These are phyloP conservation scores for Mormyrus proboscirostris DNA, from an alignment of 2,797 vertebrate species.

Conservation along the genomic window DNA sequence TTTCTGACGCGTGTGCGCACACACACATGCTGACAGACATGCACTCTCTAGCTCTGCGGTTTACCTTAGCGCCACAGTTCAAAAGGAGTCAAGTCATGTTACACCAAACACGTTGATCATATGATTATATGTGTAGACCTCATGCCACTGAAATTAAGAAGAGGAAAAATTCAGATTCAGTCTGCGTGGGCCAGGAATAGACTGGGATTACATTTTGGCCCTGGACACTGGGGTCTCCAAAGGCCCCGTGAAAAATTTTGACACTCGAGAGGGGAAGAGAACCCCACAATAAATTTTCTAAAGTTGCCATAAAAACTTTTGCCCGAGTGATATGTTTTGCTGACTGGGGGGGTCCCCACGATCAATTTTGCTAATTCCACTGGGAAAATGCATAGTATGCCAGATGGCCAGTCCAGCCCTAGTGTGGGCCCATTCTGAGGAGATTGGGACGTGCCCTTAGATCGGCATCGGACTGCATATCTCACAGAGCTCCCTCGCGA, in stretches of 20 bases:
- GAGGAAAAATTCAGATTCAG: background rate
- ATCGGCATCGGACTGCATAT: background rate
- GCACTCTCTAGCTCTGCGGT: background rate
- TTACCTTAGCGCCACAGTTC: background rate
- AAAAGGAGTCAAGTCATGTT: background rate
- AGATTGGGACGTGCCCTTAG: background rate
- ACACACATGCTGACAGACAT: background rate
- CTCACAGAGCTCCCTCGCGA: background rate
- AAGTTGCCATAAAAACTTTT: background rate
- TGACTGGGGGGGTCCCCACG: background rate
- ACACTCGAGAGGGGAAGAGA: background rate
- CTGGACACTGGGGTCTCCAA: background rate
- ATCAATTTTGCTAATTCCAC: background rate
- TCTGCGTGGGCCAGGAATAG: background rate
- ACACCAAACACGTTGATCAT: background rate
- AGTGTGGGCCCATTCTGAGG: background rate
- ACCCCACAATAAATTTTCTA: background rate
- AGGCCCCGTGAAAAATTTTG: background rate
- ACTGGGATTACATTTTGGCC: background rate
- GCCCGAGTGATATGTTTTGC: background rate
- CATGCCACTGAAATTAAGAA: background rate
- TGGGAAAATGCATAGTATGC: background rate
- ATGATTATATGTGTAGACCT: constrained; percentile 23
- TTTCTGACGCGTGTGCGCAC: background rate
- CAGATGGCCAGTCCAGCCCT: background rate